A percentile compares a stretch with the other conserved stretches of the same genome.
Evolutionary conservation across 2,113 vertebrate genomes (phyloP).

Genomic region (Pedionomus torquatus): DNA sequence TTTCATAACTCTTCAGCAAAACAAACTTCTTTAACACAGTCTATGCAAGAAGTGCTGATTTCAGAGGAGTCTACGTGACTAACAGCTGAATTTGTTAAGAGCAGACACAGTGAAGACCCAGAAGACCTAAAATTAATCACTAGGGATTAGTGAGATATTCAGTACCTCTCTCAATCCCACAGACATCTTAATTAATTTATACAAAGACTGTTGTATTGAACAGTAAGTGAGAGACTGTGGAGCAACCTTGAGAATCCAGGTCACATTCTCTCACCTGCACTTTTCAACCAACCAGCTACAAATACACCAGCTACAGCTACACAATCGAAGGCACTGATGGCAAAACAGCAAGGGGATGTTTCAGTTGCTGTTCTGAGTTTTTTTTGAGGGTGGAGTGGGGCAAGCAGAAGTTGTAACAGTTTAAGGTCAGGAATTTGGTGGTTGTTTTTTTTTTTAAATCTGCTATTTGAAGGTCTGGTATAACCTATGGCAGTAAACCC

Average conservation of each 20-base stretch:
- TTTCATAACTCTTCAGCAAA: not conserved
- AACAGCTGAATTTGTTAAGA: not conserved
- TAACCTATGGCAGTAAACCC: not conserved
- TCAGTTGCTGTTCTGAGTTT: fast-evolving
- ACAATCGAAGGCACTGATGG: not conserved
- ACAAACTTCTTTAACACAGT: not conserved
- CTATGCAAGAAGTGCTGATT: not conserved
- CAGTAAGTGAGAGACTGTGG: not conserved
- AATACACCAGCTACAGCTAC: not conserved
- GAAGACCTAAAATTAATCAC: not conserved
- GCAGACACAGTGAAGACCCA: not conserved
- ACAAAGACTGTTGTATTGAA: not conserved
- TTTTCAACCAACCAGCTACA: not conserved
- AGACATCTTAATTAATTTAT: not conserved
- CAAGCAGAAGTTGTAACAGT: not conserved
- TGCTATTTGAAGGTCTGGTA: not conserved
- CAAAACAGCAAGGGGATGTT: not conserved
- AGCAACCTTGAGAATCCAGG: not conserved
- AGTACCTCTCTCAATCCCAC: not conserved
- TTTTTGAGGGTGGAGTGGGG: not conserved
- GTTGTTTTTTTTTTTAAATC: not conserved
- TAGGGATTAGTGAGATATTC: not conserved
- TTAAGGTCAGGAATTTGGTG: not conserved
- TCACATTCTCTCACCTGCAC: not conserved
- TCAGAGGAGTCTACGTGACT: not conserved